Base-by-base conservation (phyloP, 2,888 invertebrate genomes). In the Melanostoma scalare region DNA sequence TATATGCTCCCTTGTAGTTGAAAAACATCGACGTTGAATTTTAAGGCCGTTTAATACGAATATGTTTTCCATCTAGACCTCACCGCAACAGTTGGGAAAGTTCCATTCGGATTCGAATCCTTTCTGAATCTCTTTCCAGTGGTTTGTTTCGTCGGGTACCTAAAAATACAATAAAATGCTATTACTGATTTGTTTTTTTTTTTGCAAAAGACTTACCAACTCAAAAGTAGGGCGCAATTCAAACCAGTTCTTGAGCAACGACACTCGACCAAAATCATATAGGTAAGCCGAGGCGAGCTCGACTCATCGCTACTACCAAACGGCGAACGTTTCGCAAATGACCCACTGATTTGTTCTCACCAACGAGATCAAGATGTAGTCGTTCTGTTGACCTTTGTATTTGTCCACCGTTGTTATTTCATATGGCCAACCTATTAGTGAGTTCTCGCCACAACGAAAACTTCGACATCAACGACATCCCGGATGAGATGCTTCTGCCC, bases 321-420 rank as follows among this genome's bases (percentile, higher is more conserved):
- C 99, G 96, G 6, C 99, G 94, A 0, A 99, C 96, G 92, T 99
- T 99, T 40, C 99, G 93, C 85, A 99, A 93, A 93, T 99, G 99
- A 44, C 99, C 99, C 10, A 99, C 99, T 0, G 98, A 97, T 89
- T 95, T 95, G 99, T 99, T 85, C 99, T 94, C 31, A 99, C 99
- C 56, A 99, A 92, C 0, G 99, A 99, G 60, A 99, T 93, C 10
- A 99, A 93, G 79, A 99, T 98, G 89, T 97, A 98, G 92, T 99
- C 99, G 91, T 99, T 99, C 92, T 99, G 99, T 89, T 99, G 99
- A 74, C 99, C 99, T 90, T 99, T 99, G 91, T 98, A 99, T 90
- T 99, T 99, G 92, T 99, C 99, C 20, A 99, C 99, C 0, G 99
- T 99, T 0, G 97, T 96, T 35, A 97, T 94, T 93, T 98, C 98